phyloP scores from a whole-genome alignment of 2,113 vertebrate genomes.

The Sinocyclocheilus grahami region DNA sequence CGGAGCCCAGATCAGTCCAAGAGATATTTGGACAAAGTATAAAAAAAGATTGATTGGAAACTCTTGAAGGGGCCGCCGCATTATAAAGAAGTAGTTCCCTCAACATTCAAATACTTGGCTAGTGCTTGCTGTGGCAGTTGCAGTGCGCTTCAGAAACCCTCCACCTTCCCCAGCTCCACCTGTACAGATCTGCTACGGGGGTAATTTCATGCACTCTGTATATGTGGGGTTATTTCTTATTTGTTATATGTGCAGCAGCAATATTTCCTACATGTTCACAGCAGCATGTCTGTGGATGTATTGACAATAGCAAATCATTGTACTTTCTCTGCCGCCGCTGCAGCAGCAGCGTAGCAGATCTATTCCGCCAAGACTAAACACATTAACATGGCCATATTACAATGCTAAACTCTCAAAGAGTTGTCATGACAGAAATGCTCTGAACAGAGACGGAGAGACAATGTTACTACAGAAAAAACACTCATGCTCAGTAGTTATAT shows the following conservation, averaged over 20 bases:
- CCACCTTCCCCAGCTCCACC: background rate
- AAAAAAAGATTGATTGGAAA: conserved; percentile 11
- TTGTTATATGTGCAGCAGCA: no score
- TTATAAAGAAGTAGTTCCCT: background rate
- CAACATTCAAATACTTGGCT: background rate
- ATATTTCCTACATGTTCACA: no score
- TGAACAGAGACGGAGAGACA: background rate
- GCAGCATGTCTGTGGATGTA: no score
- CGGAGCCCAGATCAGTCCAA: conserved; percentile 34
- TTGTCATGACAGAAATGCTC: background rate
- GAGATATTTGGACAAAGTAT: conserved; percentile 38
- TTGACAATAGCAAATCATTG: no score
- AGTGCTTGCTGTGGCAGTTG: no score
- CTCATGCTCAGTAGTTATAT: background rate
- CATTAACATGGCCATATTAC: no score
- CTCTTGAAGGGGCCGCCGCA: background rate
- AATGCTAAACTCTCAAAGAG: no score
- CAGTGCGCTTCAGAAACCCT: no score
- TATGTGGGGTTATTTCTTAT: no score
- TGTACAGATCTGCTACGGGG: background rate
- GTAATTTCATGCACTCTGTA: background rate
- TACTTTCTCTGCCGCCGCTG: no score
- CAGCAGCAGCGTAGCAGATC: no score
- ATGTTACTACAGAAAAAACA: background rate
- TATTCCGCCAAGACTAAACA: no score